Evolutionary conservation across 1,140 invertebrate genomes (phyloP), one percentile per base, ranked within the genome.

Genomic region (Notospermus geniculatus): DNA sequence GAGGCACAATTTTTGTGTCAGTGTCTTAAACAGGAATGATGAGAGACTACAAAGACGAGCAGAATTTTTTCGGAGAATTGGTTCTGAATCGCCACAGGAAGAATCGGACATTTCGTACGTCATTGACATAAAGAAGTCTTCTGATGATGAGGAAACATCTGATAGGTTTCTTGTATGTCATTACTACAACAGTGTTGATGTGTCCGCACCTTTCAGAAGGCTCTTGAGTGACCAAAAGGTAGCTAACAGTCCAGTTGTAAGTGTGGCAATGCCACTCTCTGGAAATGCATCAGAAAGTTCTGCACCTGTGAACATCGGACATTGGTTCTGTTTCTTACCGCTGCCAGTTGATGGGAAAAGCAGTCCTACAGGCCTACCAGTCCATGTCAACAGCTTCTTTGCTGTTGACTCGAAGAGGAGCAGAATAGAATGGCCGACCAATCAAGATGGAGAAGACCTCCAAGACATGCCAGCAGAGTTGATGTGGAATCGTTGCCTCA

Each of bases 351-450:
- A 64, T 36, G 27, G 50, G 27, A 62, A 67, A 62, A 15, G 5
- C 15, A 66, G 57, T 15, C 46, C 43, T 17, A 64, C 63, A n/a
- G 66, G 66, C 39, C 55, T 66, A 4, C 63, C 63, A 1, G 41
- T 68, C 30, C 68, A 70, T 25, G 61, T 70, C 9, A 65, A 70
- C 55, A 66, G 68, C 5, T 66, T 59, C 32, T 70, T 68, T 59
- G 68, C 66, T 39, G 39, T 70, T 11, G 50, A 57, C 36, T 65
- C 67, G 36, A 69, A 71, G 57, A 59, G 71, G 27, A 54, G 67
- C 19, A 67, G 71, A 54, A 43, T 72, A 2, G 71, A 71, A 60
- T 72, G 71, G 71, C 63, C 69, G 17, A 60, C 69, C 0, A 23
- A 50, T 9, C 64, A 66, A 39, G 46, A 32, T 50, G 46, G 19